A percentile compares a stretch with the other conserved stretches of the same genome.
Evolutionary conservation across 2,797 vertebrate genomes (phyloP).

Genomic region (Aulostomus chinensis): DNA sequence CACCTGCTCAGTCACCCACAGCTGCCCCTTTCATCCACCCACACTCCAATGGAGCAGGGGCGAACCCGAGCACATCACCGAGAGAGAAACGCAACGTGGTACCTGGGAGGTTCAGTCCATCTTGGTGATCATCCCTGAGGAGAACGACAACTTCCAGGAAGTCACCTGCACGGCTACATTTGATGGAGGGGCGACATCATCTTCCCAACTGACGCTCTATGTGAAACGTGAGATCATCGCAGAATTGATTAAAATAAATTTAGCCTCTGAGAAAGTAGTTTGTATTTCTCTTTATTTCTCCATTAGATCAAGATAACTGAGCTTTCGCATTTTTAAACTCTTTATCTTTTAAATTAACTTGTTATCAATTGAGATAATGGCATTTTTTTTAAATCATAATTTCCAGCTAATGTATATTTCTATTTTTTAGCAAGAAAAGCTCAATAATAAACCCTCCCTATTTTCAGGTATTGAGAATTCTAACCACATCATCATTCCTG

Average conservation of each 20-base stretch:
- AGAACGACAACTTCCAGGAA: slow-evolving; percentile 45
- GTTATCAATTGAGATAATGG: too few relatives aligned
- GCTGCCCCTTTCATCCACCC: slow-evolving; percentile 53
- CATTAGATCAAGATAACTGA: too few relatives aligned
- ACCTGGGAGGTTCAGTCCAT: slow-evolving; percentile 58
- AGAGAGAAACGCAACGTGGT: slow-evolving; percentile 19
- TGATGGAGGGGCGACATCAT: fast-evolving
- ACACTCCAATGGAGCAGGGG: slow-evolving; percentile 55
- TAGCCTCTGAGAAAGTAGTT: too few relatives aligned
- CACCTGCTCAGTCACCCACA: slow-evolving; percentile 61
- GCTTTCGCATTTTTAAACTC: too few relatives aligned
- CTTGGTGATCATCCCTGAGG: slow-evolving; percentile 39
- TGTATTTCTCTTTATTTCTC: too few relatives aligned
- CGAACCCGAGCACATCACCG: fast-evolving
- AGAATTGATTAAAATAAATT: too few relatives aligned
- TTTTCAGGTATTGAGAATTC: slow-evolving; percentile 54
- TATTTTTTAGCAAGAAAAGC: too few relatives aligned
- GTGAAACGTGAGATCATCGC: slow-evolving; percentile 62
- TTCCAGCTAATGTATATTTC: too few relatives aligned
- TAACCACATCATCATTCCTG: slow-evolving; percentile 70
- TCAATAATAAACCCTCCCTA: background rate
- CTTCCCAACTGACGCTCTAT: background rate
- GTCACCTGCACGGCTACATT: slow-evolving; percentile 55
- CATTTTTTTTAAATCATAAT: too few relatives aligned
- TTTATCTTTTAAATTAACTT: too few relatives aligned